These are phyloP conservation scores for Lasiurus borealis DNA, from an alignment of 2,113 vertebrate genomes.

Conservation along the genomic window DNA sequence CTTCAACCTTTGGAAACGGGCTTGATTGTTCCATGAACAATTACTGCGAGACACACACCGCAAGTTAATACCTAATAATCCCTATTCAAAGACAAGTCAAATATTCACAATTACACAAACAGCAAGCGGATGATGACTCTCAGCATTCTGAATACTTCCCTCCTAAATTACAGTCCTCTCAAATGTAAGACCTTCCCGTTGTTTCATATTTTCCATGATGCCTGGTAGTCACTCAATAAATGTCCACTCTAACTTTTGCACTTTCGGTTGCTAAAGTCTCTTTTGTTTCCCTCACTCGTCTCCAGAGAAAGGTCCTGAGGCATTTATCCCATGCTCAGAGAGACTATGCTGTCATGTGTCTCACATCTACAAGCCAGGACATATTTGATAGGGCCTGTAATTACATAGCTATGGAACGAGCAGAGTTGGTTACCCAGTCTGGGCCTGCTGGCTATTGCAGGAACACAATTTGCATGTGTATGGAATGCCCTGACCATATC, in stretches of 20 bases:
- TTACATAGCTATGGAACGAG: conserved; percentile 55
- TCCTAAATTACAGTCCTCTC: neutral
- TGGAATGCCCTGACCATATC: neutral
- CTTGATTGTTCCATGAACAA: neutral
- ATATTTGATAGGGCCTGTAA: conserved; percentile 70
- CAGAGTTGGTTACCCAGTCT: conserved; percentile 12
- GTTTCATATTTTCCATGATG: neutral
- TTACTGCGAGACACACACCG: neutral
- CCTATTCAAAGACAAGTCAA: conserved; percentile 1
- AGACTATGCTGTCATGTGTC: conserved; percentile 47
- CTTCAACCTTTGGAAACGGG: conserved; percentile 29
- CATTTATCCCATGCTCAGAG: conserved; percentile 60
- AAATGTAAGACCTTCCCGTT: neutral
- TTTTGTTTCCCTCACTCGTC: conserved; percentile 28
- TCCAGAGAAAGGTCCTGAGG: conserved; percentile 72
- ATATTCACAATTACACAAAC: neutral
- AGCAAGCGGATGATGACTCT: neutral
- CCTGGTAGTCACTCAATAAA: neutral
- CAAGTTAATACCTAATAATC: neutral
- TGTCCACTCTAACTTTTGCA: neutral
- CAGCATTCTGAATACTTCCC: neutral
- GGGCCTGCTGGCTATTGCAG: conserved; percentile 57
- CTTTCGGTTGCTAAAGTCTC: neutral
- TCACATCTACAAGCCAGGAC: conserved; percentile 65
- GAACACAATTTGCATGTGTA: neutral